phyloP scores from a whole-genome alignment of 2,888 invertebrate genomes.

The Mesorhabditis spiculigera region DNA sequence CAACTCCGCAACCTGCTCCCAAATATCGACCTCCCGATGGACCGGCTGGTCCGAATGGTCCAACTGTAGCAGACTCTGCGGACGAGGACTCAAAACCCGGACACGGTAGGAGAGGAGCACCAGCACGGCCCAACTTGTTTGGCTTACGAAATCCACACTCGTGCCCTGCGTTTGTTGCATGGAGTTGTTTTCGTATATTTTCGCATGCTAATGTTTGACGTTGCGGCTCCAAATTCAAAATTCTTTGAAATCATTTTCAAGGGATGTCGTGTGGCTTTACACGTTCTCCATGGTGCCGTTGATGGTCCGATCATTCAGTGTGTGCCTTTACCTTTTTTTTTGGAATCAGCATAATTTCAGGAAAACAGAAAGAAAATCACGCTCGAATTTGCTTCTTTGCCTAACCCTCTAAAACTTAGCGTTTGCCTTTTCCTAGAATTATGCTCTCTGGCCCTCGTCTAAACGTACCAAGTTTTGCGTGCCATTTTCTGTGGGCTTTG shows the following conservation, averaged over 20 bases:
- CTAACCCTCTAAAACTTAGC: too few relatives aligned
- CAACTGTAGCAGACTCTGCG: slow-evolving; percentile 50
- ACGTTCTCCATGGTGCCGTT: neutral
- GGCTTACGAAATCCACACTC: too few relatives aligned
- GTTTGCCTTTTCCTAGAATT: too few relatives aligned
- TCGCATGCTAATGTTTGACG: too few relatives aligned
- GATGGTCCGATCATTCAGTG: slow-evolving; percentile 6
- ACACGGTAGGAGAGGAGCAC: slow-evolving; percentile 29
- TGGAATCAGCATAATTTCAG: neutral
- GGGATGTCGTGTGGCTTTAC: neutral
- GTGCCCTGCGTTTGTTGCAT: too few relatives aligned
- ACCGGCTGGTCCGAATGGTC: slow-evolving; percentile 48
- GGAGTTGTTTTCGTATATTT: too few relatives aligned
- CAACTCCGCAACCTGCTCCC: slow-evolving; percentile 43
- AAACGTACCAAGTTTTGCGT: too few relatives aligned
- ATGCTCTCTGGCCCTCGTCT: too few relatives aligned
- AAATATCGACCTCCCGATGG: slow-evolving; percentile 25
- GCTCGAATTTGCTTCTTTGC: neutral
- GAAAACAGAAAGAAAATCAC: neutral
- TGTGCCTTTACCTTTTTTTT: neutral
- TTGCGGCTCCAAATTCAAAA: neutral
- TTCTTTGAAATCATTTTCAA: neutral
- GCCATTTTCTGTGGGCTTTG: too few relatives aligned
- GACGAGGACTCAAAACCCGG: slow-evolving; percentile 48
- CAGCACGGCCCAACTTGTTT: too few relatives aligned